Base-by-base conservation (phyloP, 2,113 vertebrate species). In the Lophius piscatorius region DNA sequence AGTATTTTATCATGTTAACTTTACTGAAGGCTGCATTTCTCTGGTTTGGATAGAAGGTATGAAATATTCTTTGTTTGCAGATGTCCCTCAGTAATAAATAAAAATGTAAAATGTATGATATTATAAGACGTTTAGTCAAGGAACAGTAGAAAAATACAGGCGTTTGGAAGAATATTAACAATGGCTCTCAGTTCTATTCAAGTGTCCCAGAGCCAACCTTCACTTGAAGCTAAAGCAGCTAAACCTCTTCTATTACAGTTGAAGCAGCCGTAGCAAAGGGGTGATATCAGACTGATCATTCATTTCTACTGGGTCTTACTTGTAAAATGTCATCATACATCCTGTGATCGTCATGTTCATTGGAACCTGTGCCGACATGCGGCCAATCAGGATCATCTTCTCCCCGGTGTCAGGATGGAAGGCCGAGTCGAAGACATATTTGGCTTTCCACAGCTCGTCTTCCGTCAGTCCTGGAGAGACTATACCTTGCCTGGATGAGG, bases 321-420 rank as follows among this genome's bases (percentile, higher is more conserved):
- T 94, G 81, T 99, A 99, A 82, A 99, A 99, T 0, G 97, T 98
- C 97, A 99, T 98, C 97, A 99, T 99, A 45, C 95, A 99, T 16
- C 97, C 97, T 3, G 95, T 97, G 89, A 99, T 99, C 8, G 97
- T 98, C 97, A 99, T 99, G 84, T 98, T 98, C 97, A 98, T 98
- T 10, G 97, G 97, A 6, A 99, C 96, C 84, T 98, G 97, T 18
- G 97, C 97, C 0, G 97, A 98, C 97, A 98, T 98, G 33, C 97
- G 93, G 41, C 97, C 97, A 31, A 99, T 98, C 87, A 99, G 67
- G 23, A 98, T 88, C 97, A 98, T 99, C 86, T 98, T 98, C 65
- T 98, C 97, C 1, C 97, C 96, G 0, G 97, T 98, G 81, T 99
- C 97, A 0, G 97, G 97, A 67, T 99, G 97, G 74, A 99, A 98